Evolutionary conservation across 1,140 invertebrate genomes (phyloP).

Genomic region (Drosophila lacteicornis): DNA sequence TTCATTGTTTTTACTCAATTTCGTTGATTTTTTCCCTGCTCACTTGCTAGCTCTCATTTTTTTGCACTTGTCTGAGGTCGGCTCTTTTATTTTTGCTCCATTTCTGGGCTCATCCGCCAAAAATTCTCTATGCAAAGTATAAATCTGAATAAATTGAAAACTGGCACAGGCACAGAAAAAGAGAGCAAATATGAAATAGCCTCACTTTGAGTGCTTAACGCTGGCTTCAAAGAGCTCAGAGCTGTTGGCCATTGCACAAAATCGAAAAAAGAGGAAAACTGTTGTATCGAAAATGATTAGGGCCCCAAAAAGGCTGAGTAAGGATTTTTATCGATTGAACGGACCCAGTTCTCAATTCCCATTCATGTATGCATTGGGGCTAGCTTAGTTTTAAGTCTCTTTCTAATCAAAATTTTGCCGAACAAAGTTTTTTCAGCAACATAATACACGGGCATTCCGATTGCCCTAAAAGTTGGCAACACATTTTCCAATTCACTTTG

Average conservation of each 20-base stretch:
- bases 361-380: slow-evolving; percentile 39
- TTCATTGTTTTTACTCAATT: slow-evolving; percentile 83
- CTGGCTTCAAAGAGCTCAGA: slow-evolving; percentile 46
- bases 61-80: slow-evolving; percentile 37
- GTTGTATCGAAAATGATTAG: slow-evolving; percentile 61
- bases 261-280: slow-evolving; percentile 12
- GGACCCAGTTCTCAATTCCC: slow-evolving; percentile 34
- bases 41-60: slow-evolving; percentile 25
- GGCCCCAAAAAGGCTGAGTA: slow-evolving; percentile 43
- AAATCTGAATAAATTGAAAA: slow-evolving; percentile 68
- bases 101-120: slow-evolving; percentile 31
- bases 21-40: slow-evolving; percentile 63
- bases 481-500: slow-evolving; percentile 51
- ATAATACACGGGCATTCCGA: slow-evolving; percentile 43
- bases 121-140: slow-evolving; percentile 37
- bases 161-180: slow-evolving; percentile 9
- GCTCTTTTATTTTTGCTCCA: slow-evolving; percentile 38
- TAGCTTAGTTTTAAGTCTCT: slow-evolving; percentile 64
- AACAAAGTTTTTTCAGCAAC: slow-evolving; percentile 38
- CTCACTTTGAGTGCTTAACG: slow-evolving; percentile 57
- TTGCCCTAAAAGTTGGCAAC: slow-evolving; percentile 25
- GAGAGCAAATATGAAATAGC: slow-evolving; percentile 54
- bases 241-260: slow-evolving; percentile 24
- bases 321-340: slow-evolving; percentile 59
- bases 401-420: slow-evolving; percentile 67